Evolutionary conservation across 2,797 vertebrate genomes (phyloP), one percentile per base, ranked within the genome.

Genomic region (Synaphobranchus kaupii): DNA sequence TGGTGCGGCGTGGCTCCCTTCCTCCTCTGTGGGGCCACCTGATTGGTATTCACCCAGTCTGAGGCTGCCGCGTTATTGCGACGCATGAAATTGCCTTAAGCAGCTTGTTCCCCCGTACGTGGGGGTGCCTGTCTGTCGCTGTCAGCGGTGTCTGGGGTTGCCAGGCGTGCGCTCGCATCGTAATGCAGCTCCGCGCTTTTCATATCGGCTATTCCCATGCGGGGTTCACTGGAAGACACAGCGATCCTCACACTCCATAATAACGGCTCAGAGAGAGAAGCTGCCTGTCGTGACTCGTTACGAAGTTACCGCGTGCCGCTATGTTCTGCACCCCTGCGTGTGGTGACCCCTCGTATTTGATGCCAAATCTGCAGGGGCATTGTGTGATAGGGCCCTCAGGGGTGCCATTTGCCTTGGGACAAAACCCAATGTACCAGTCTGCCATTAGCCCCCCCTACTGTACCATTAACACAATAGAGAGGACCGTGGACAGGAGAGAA

Each of bases 21-120:
- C 89, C 88, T 89, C 90, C 89, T 88, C 91, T 25, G 60, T 7
- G 63, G 25, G 63, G 63, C 25, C 20, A 66, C 88, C 50, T 8
- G 31, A 91, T 94, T 92, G 80, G 90, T 90, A 92, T 93, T 93
- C 92, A 90, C 83, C 56, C 1, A 56, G 80, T 84, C 88, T 1
- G 63, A 85, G 88, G 88, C 92, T 80, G 86, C 78, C 89, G 68
- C 68, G 47, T 86, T 87, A 76, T 48, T 12, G 66, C 81, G 90
- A 88, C 7, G 68, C 83, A 83, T 68, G 84, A 58, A 86, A 88
- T 86, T 89, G 91, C 87, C 89, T 90, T 87, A 84, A 89, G 85
- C 85, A 89, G 88, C 83, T 68, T 85, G 91, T 88, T 84, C 86
- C 10, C 86, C 39, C 80, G 71, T 34, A 20, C 13, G 71, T 1